phyloP scores from a whole-genome alignment of 2,797 vertebrate species.

The Enoplosus armatus region DNA sequence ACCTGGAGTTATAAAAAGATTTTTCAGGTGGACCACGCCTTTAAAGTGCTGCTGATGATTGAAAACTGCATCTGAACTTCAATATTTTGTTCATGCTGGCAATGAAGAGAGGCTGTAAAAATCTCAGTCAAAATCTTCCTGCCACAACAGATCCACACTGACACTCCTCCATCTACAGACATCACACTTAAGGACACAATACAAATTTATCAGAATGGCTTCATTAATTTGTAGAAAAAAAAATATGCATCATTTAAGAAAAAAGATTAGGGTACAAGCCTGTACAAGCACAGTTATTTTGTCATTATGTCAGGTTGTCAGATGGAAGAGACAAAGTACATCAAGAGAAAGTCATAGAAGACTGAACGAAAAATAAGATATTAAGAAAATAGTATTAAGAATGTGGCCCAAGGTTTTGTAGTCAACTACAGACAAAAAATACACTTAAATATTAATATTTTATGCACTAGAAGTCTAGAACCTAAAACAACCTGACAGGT shows the following conservation, averaged over 20 bases:
- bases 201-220: too few relatives aligned
- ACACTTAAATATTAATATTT: neutral
- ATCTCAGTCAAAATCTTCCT: slow-evolving; percentile 4
- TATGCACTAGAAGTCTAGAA: neutral
- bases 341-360: neutral
- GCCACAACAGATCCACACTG: slow-evolving; percentile 4
- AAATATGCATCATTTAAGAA: neutral
- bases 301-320: slow-evolving; percentile 1
- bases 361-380: neutral
- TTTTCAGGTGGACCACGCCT: neutral
- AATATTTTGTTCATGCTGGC: neutral
- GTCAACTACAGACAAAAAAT: neutral
- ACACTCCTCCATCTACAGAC: neutral
- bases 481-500: neutral
- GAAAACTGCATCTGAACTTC: slow-evolving; percentile 1
- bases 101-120: neutral
- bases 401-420: neutral
- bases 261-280: neutral
- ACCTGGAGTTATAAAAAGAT: neutral
- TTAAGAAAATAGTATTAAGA: neutral
- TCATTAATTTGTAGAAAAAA: too few relatives aligned
- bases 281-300: slow-evolving; percentile 14
- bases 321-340: slow-evolving; percentile 7
- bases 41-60: neutral
- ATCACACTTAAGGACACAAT: neutral